Conservation (phyloP, 1,140 invertebrate species). For the Penaeus japonicus region DNA sequence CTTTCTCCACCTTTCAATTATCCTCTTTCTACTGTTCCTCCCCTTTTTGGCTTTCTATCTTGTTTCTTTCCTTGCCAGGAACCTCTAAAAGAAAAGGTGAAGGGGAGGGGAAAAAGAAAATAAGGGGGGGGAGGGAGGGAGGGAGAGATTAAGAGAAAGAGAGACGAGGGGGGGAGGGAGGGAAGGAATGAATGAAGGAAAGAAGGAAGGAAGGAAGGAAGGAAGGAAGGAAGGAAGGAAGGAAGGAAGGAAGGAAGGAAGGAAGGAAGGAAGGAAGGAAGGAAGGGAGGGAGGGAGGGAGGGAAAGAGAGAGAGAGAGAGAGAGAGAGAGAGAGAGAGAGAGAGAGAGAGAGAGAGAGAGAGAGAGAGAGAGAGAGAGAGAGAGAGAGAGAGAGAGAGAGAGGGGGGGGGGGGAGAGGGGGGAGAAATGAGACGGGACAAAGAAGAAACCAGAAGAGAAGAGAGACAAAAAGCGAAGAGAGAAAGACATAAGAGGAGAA, state of each 20-base stretch:
- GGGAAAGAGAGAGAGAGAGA: not conserved
- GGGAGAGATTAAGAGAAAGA: not conserved
- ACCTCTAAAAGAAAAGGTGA: no score
- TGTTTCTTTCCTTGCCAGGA: no score
- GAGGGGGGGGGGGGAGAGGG: no score
- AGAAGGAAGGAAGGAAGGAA: not conserved
- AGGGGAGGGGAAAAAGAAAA: no score
- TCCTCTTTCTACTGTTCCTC: no score
- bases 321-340: not conserved
- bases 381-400: no score
- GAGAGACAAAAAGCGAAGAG: no score
- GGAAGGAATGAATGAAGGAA: not conserved
- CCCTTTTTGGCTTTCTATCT: no score
- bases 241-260: not conserved
- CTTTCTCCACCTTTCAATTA: no score
- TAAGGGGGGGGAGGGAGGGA: not conserved
- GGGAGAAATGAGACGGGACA: no score
- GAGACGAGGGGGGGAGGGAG: not conserved
- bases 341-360: not conserved
- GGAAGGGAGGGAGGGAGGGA: not conserved
- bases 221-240: not conserved
- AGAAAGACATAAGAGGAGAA: not conserved
- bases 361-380: no score
- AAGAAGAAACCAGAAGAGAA: not conserved
- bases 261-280: not conserved